Base-by-base conservation (phyloP, 2,113 vertebrate species). In the Tetrao urogallus region DNA sequence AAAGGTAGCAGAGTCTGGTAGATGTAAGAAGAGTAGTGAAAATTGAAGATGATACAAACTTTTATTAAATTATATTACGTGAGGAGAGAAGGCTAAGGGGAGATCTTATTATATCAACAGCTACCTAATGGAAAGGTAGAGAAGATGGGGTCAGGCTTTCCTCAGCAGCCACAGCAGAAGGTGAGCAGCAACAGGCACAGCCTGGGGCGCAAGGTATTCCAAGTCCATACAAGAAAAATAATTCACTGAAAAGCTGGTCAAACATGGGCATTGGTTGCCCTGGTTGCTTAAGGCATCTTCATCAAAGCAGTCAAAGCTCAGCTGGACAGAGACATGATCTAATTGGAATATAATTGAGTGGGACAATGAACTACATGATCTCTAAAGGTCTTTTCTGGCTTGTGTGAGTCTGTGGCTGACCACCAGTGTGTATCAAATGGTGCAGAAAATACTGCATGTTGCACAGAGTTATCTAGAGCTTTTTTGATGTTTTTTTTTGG, bases 111-210 rank as follows among this genome's bases (percentile, higher is more conserved):
- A 11, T 63, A 34, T 4, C 54, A 63, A 32, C 30, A 57, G n/a
- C n/a, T 71, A 25, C 14, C 16, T 34, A 40, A 28, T 0, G 1
- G 10, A 32, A 58, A 16, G 4, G 8, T 21, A 66, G 17, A 67
- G 47, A 42, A 69, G 42, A n/a, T 6, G 12, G 6, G 32, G 5
- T 14, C 30, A n/a, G 48, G 17, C 4, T 70, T 57, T 70, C 50
- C 32, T 56, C 30, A 32, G 47, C 73, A 70, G 14, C 32, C 18
- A 76, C 14, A 48, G 42, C 12, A 30, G 32, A 70, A 64, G 22
- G 7, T 4, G 19, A 57, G 8, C 0, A 0, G 8, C 61, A 57
- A n/a, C 0, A 0, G 14, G 25, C 30, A 57, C 40, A 36, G 28
- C 2, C 11, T 71, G 27, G 50, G 72, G 58, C 13, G 13, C 15